phyloP scores from a whole-genome alignment of 2,797 vertebrate genomes.

The Onychomys arenicola region DNA sequence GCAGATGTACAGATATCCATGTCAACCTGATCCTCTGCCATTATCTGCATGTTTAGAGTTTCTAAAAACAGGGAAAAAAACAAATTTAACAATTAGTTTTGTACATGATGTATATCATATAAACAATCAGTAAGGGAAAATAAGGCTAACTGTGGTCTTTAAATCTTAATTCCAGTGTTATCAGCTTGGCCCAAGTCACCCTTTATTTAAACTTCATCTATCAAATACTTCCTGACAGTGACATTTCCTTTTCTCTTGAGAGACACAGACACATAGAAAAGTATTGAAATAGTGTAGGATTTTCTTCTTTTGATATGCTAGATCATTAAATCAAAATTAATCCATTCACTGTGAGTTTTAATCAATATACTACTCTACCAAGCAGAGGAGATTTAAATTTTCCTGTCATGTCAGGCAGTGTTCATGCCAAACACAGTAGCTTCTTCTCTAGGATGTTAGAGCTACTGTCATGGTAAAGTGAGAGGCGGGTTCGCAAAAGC shows the following conservation, averaged over 20 bases:
- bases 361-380: slow-evolving; percentile 16
- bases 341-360: slow-evolving; percentile 32
- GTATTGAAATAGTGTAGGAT: neutral
- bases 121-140: neutral
- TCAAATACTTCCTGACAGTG: slow-evolving; percentile 47
- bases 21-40: slow-evolving; percentile 60
- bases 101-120: neutral
- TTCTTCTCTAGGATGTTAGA: neutral
- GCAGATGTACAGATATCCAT: slow-evolving; percentile 63
- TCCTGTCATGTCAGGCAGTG: neutral
- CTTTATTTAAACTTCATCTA: slow-evolving; percentile 45
- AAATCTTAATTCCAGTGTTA: slow-evolving; percentile 17
- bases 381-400: slow-evolving; percentile 33
- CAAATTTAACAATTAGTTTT: slow-evolving; percentile 40
- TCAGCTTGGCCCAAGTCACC: neutral
- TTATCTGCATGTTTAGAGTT: slow-evolving; percentile 60
- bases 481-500: neutral
- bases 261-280: slow-evolving; percentile 37
- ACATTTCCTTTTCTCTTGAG: slow-evolving; percentile 10
- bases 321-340: slow-evolving; percentile 48
- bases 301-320: neutral
- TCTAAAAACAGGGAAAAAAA: slow-evolving; percentile 55
- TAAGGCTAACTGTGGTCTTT: neutral
- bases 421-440: neutral
- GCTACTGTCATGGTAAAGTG: neutral